Percentiles rank a stretch among this genome's conserved stretches.
phyloP scores from a whole-genome alignment of 1,140 invertebrate species.

The Drosophila ogumai region DNA sequence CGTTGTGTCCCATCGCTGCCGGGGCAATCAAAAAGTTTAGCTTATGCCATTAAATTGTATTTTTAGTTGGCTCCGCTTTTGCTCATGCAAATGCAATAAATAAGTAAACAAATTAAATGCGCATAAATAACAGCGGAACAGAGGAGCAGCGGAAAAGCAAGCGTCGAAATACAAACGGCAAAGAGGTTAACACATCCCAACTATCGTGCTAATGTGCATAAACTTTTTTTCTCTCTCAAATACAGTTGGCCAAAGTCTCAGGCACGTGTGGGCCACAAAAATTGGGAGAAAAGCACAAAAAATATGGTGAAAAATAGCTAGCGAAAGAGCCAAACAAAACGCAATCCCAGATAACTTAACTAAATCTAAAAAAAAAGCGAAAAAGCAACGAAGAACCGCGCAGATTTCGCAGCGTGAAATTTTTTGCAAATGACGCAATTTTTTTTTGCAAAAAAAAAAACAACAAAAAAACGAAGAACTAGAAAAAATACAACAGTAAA shows the following conservation, averaged over 20 bases:
- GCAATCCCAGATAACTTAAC: conserved; percentile 13
- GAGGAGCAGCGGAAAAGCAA: not conserved
- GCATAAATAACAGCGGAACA: conserved; percentile 52
- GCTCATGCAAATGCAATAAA: conserved; percentile 54
- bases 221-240: conserved; percentile 16
- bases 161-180: conserved; percentile 12
- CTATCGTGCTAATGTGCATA: conserved; percentile 51
- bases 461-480: conserved; percentile 9
- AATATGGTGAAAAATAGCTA: conserved; percentile 19
- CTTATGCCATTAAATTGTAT: conserved; percentile 63
- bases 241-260: conserved; percentile 35
- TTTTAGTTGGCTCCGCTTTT: conserved; percentile 47
- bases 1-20: conserved; percentile 27
- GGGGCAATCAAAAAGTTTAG: conserved; percentile 62
- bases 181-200: conserved; percentile 51
- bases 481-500: conserved; percentile 35
- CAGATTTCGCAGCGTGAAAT: conserved; percentile 56
- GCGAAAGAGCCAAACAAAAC: conserved; percentile 24
- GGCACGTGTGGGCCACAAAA: conserved; percentile 41
- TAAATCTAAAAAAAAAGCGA: conserved; percentile 2
- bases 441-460: conserved; percentile 38
- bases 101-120: conserved; percentile 68
- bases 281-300: conserved; percentile 6
- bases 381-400: conserved; percentile 12
- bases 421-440: conserved; percentile 77